These are phyloP conservation scores for Halotydeus destructor DNA, from an alignment of 1,140 invertebrate genomes.

Conservation along the genomic window DNA sequence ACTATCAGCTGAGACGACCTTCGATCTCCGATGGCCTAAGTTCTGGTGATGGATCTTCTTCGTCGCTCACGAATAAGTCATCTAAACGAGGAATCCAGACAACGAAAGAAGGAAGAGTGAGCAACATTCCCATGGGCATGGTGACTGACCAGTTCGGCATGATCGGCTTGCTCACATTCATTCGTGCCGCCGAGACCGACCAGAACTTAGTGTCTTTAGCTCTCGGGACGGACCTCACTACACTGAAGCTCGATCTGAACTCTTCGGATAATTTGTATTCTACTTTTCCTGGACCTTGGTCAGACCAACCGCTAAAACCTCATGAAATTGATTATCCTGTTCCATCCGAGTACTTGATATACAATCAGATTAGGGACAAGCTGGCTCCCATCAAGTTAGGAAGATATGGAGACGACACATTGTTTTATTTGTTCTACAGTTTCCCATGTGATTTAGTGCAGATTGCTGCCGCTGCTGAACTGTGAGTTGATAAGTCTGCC, in stretches of 20 bases:
- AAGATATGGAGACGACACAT: constrained; percentile 91
- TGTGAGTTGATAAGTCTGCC: constrained; percentile 70
- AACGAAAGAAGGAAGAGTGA: constrained; percentile 65
- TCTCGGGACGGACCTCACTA: constrained; percentile 87
- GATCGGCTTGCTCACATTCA: constrained; percentile 89
- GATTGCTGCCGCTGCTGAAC: constrained; percentile 77
- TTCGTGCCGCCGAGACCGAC: constrained; percentile 87
- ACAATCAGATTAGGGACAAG: constrained; percentile 39
- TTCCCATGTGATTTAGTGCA: constrained; percentile 94
- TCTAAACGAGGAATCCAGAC: constrained; percentile 72
- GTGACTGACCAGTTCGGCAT: constrained; percentile 98
- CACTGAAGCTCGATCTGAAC: constrained; percentile 89
- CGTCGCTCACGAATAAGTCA: constrained; percentile 9
- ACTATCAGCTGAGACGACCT: background rate
- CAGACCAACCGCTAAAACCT: constrained; percentile 84
- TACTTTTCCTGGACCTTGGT: constrained; percentile 94
- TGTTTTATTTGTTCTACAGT: constrained; percentile 99
- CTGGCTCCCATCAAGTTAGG: constrained; percentile 81
- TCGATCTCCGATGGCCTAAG: background rate
- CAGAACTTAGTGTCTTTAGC: constrained; percentile 83
- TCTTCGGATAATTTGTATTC: constrained; percentile 80
- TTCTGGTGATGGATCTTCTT: constrained; percentile 21
- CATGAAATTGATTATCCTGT: constrained; percentile 96
- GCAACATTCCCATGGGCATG: constrained; percentile 94
- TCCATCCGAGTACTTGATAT: constrained; percentile 95